Evolutionary conservation across 2,113 vertebrate species (phyloP).

Genomic region (Chitala chitala): DNA sequence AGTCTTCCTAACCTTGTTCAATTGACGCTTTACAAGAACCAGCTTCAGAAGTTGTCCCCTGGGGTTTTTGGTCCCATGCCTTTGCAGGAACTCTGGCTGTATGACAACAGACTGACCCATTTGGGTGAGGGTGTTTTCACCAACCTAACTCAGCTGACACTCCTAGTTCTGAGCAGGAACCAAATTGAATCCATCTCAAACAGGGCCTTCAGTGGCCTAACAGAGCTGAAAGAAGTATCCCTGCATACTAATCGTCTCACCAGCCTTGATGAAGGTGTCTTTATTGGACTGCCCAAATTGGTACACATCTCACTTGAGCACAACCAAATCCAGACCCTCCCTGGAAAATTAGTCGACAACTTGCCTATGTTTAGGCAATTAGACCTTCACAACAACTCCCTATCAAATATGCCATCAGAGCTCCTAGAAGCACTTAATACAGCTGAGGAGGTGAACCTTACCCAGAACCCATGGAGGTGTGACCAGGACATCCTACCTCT

Average conservation of each 20-base stretch:
- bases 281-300: conserved; percentile 65
- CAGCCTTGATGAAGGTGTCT: conserved; percentile 57
- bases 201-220: conserved; percentile 69
- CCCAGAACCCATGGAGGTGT: conserved; percentile 85
- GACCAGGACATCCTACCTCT: conserved; percentile 74
- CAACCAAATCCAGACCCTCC: conserved; percentile 70
- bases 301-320: conserved; percentile 81
- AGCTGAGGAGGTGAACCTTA: conserved; percentile 65
- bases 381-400: conserved; percentile 75
- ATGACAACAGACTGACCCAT: conserved; percentile 73
- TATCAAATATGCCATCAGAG: conserved; percentile 65
- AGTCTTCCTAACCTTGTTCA: conserved; percentile 66
- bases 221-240: conserved; percentile 71
- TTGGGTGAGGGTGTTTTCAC: conserved; percentile 68
- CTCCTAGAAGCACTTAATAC: conserved; percentile 63
- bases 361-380: conserved; percentile 58
- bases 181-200: conserved; percentile 63
- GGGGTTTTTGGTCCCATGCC: conserved; percentile 74
- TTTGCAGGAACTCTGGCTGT: conserved; percentile 77
- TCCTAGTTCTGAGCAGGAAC: conserved; percentile 83
- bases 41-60: conserved; percentile 62
- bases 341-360: conserved; percentile 61
- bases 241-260: conserved; percentile 77
- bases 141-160: conserved; percentile 70
- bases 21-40: conserved; percentile 78